Base-by-base conservation (phyloP, 2,113 vertebrate genomes). In the Callopanchax toddi region DNA sequence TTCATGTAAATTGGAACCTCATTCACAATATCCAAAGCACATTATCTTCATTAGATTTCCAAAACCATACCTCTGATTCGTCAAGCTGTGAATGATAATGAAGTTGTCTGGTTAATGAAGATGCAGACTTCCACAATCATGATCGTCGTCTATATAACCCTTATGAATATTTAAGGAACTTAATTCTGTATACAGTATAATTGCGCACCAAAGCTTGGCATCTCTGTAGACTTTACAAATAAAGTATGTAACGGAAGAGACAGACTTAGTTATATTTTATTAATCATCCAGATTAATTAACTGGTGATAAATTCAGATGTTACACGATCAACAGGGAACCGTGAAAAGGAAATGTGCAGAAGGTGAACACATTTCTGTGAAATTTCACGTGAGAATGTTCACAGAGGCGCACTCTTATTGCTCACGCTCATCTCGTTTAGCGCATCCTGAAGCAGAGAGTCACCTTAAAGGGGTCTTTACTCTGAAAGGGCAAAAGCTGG, bases 51-150 rank as follows among this genome's bases (percentile, higher is more conserved):
- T 87, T 90, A 82, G 68, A 82, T 88, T 87, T 86, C 83, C 67
- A 80, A 86, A 87, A 86, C 72, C 83, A 81, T 76, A 78, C 80
- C 76, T 64, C 74, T 84, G 81, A 78, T 89, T 90, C 90, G 79
- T 89, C 88, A 89, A 89, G 88, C 87, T 89, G 82, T 89, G 85
- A 84, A 87, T 89, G 80, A 89, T 88, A 87, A 90, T 89, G 87
- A 88, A 84, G 87, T 86, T 85, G 79, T 79, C 68, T 88, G 60
- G 79, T 83, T 89, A 89, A 89, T 89, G 85, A 88, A 81, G 84
- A 87, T 83, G 77, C 82, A 76, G 75, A 68, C 76, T 85, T 85
- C 84, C 74, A 86, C 86, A 85, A 88, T 88, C 82, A 86, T 71
- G 76, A 86, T 84, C 83, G 71, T 85, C 86, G 83, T 87, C 89